Conservation (phyloP, 2,888 invertebrate species). For the Hedychridium roseum region DNA sequence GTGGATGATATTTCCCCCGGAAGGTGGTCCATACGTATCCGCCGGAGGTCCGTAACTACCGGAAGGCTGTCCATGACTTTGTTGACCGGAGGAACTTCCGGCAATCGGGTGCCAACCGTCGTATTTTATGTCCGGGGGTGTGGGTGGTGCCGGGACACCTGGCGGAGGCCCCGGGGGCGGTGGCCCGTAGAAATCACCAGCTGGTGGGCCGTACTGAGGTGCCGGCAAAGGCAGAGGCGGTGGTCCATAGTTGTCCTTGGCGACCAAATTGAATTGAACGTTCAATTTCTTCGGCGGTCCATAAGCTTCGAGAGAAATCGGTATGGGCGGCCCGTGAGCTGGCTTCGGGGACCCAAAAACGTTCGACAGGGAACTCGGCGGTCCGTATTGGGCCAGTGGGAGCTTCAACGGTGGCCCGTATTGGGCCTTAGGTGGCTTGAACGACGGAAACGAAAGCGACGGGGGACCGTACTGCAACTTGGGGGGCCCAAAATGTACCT, state of each 20-base stretch:
- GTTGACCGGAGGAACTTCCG: conserved; percentile 66
- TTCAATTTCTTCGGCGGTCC: conserved; percentile 44
- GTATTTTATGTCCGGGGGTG: conserved; percentile 78
- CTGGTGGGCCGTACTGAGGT: conserved; percentile 48
- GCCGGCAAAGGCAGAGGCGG: conserved; percentile 32
- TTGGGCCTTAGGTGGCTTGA: conserved; percentile 62
- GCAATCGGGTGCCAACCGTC: conserved; percentile 90
- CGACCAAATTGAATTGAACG: conserved; percentile 38
- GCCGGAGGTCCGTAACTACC: conserved; percentile 55
- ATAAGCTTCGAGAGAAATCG: conserved; percentile 54
- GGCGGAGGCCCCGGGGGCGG: conserved; percentile 73
- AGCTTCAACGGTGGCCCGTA: conserved; percentile 49
- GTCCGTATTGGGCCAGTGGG: conserved; percentile 56
- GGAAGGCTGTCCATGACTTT: conserved; percentile 53
- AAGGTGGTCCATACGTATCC: no score
- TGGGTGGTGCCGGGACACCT: conserved; percentile 77
- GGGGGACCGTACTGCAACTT: conserved; percentile 45
- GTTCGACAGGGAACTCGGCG: conserved; percentile 20
- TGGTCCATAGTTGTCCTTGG: conserved; percentile 48
- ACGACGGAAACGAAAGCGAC: conserved; percentile 24
- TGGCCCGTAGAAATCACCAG: conserved; percentile 66
- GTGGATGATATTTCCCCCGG: no score
- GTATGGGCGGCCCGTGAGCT: conserved; percentile 47
- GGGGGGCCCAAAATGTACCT: conserved; percentile 60
- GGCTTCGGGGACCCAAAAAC: conserved; percentile 29